Evolutionary conservation across 2,113 vertebrate genomes (phyloP), one percentile per base, ranked within the genome.

Genomic region (Girardinichthys multiradiatus): DNA sequence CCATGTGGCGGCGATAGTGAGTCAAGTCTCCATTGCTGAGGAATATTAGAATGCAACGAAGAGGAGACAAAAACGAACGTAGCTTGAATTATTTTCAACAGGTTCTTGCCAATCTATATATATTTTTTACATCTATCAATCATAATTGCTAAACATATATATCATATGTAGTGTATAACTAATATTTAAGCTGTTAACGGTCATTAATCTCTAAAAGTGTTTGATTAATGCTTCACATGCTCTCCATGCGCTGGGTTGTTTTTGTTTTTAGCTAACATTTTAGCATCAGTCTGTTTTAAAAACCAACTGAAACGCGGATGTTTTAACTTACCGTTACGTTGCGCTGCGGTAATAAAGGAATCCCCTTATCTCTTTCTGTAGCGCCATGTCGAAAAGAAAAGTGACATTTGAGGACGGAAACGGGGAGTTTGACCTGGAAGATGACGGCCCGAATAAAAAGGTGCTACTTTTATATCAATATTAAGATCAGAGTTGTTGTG

Each of bases 341-440:
- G 1, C 4, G 2, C 68, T 19, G 33, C 42, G 4, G 4, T 24
- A 70, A 42, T 79, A 64, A 77, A 74, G 12, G 0, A 37, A 15
- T 45, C 15, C 1, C 35, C 37, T 21, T 75, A 5, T 72, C 33
- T 3, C 24, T 3, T 37, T 35, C 48, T 59, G 21, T 78, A 86
- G 81, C 66, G 87, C 67, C 77, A 97, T 97, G 96, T 87, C 95
- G 14, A 96, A 97, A 90, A 94, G 96, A 70, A 97, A 96, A 91
- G 96, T 97, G 31, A 96, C 95, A 0, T 97, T 97, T 84, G 94
- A 96, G 54, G 95, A 96, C 28, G 95, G 94, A 29, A 84, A 87
- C 54, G 94, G 90, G 2, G 95, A 94, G 27, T 63, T 95, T 2
- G 94, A 91, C 19, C 74, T 95, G 79, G 95, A 95, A 3, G 95